Conservation (phyloP, 2,888 invertebrate genomes). For the Lithophane ornitopus region DNA sequence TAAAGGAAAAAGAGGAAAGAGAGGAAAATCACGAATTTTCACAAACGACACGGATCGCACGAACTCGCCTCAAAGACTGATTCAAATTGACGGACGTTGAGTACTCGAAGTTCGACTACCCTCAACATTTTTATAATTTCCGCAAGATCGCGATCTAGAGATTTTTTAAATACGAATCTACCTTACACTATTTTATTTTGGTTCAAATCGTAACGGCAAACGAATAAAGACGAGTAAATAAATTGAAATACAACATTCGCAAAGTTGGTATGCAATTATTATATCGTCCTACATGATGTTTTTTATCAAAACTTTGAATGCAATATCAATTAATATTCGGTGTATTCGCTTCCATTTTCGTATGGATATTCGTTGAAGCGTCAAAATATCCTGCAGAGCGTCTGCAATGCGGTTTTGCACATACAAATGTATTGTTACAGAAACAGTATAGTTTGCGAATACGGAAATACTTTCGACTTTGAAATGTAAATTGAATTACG, state of each 20-base stretch:
- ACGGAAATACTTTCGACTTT: slow-evolving; percentile 12
- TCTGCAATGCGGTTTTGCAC: slow-evolving; percentile 64
- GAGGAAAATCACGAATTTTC: slow-evolving; percentile 67
- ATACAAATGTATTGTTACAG: slow-evolving; percentile 44
- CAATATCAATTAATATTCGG: slow-evolving; percentile 35
- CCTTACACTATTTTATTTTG: slow-evolving; percentile 39
- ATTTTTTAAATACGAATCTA: slow-evolving; percentile 29
- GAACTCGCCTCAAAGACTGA: slow-evolving; percentile 82
- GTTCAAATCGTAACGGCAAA: slow-evolving; percentile 31
- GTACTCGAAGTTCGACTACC: slow-evolving; percentile 71
- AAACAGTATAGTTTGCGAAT: slow-evolving; percentile 36
- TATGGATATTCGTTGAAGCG: slow-evolving; percentile 30
- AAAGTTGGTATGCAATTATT: background rate
- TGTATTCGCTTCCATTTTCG: slow-evolving; percentile 27
- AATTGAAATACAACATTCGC: slow-evolving; percentile 22
- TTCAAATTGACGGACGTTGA: slow-evolving; percentile 48
- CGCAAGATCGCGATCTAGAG: background rate
- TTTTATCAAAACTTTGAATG: slow-evolving; percentile 2
- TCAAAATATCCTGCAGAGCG: slow-evolving; percentile 60
- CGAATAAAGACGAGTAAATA: slow-evolving; percentile 15
- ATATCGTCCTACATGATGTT: background rate
- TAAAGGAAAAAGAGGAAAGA: slow-evolving; percentile 56
- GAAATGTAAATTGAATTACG: slow-evolving; percentile 17
- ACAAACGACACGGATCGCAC: slow-evolving; percentile 73
- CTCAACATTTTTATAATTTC: slow-evolving; percentile 56